phyloP scores from a whole-genome alignment of 2,797 vertebrate species.

The Oryzias dopingdopingensis region DNA sequence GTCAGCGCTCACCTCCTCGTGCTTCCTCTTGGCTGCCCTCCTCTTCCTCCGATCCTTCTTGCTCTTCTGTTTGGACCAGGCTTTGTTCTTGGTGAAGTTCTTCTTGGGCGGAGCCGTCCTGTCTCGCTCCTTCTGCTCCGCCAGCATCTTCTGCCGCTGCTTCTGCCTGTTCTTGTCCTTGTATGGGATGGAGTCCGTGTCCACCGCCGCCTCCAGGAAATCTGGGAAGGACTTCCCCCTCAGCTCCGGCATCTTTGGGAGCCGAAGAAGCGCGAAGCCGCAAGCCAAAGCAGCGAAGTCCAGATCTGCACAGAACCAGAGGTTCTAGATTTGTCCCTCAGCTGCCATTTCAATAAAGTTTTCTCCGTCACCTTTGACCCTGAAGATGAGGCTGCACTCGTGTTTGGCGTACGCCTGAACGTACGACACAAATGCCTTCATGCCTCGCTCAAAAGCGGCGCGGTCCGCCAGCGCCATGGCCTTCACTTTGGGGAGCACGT shows the following conservation, averaged over 20 bases:
- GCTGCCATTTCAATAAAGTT: too few relatives aligned
- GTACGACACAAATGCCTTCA: constrained; percentile 90
- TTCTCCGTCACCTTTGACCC: constrained; percentile 84
- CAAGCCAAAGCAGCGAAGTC: constrained; percentile 85
- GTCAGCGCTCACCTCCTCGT: constrained; percentile 76
- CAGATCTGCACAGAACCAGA: constrained; percentile 78
- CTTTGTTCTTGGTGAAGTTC: constrained; percentile 79
- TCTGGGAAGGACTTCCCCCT: constrained; percentile 83
- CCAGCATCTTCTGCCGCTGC: constrained; percentile 84
- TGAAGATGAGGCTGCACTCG: constrained; percentile 93
- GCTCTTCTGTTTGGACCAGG: constrained; percentile 95
- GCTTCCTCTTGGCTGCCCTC: constrained; percentile 81
- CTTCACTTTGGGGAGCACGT: constrained; percentile 87
- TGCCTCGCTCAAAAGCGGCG: constrained; percentile 88
- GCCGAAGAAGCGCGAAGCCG: constrained; percentile 89
- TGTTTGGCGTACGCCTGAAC: constrained; percentile 95
- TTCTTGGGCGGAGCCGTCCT: constrained; percentile 51
- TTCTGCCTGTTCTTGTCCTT: constrained; percentile 92
- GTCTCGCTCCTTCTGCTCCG: constrained; percentile 70
- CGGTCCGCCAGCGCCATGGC: constrained; percentile 84
- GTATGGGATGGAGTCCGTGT: constrained; percentile 89
- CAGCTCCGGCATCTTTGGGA: constrained; percentile 96
- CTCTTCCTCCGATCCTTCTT: constrained; percentile 86
- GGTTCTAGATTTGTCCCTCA: background rate
- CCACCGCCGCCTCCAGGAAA: constrained; percentile 77